Conservation (phyloP, 2,797 vertebrate species). For the Cyclopterus lumpus region DNA sequence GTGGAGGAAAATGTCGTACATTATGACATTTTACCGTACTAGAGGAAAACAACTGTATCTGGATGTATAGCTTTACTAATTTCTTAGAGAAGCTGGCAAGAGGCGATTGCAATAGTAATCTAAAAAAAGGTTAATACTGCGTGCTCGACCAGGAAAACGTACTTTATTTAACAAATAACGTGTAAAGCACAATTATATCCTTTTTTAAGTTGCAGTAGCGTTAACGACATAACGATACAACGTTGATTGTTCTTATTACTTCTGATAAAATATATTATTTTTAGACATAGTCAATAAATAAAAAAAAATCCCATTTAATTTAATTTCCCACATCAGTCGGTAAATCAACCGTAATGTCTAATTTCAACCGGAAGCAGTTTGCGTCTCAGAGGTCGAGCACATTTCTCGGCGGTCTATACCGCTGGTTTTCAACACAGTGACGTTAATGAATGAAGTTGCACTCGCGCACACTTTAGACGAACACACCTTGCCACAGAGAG, state of each 20-base stretch:
- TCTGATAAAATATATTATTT: neutral
- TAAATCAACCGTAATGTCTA: neutral
- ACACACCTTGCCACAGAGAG: rapidly evolving
- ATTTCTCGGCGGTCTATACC: conserved; percentile 50
- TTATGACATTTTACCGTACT: neutral
- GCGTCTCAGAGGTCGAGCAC: conserved; percentile 69
- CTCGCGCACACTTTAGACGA: rapidly evolving
- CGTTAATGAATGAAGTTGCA: conserved; percentile 61
- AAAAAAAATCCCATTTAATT: neutral
- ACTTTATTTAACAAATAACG: neutral
- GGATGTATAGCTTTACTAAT: neutral
- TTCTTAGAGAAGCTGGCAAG: neutral
- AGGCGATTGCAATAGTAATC: neutral
- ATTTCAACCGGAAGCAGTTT: conserved; percentile 69
- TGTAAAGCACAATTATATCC: neutral
- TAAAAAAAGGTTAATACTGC: neutral
- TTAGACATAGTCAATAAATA: neutral
- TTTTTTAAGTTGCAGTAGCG: neutral
- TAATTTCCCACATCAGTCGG: neutral
- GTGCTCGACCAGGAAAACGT: neutral
- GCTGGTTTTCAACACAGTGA: neutral
- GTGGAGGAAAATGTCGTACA: conserved; percentile 60
- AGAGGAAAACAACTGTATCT: neutral
- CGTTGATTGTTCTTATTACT: neutral
- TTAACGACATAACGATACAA: neutral